These are phyloP conservation scores for Tillus elongatus DNA, from an alignment of 2,888 invertebrate genomes.

Conservation along the genomic window DNA sequence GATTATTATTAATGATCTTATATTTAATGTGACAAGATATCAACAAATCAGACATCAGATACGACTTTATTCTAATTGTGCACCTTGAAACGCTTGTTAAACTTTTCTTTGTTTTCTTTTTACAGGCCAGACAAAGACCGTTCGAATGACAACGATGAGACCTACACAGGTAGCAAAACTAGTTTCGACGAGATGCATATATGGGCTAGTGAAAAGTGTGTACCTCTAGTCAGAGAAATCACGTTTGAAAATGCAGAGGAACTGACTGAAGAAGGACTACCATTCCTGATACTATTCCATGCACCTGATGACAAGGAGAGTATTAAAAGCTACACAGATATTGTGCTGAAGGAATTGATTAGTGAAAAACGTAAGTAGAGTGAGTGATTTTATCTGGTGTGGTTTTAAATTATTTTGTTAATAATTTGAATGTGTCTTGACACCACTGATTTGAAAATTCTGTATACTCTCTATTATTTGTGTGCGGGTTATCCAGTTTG, in stretches of 20 bases:
- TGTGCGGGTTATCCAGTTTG: no score
- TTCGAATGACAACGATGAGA: slow-evolving; percentile 76
- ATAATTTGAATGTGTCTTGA: no score
- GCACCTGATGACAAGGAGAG: slow-evolving; percentile 70
- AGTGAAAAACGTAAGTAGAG: slow-evolving; percentile 80
- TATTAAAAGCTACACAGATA: slow-evolving; percentile 75
- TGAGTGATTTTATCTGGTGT: no score
- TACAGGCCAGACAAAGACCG: slow-evolving; percentile 70
- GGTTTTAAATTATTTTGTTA: no score
- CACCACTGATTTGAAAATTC: no score
- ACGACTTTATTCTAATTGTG: no score
- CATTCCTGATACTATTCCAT: slow-evolving; percentile 96
- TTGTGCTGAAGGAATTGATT: slow-evolving; percentile 67
- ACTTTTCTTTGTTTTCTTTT: no score
- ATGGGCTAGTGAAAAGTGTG: slow-evolving; percentile 90
- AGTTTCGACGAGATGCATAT: slow-evolving; percentile 77
- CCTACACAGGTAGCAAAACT: slow-evolving; percentile 62
- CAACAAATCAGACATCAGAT: no score
- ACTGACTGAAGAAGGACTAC: slow-evolving; percentile 94
- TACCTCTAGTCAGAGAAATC: slow-evolving; percentile 94
- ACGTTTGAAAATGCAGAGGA: slow-evolving; percentile 99
- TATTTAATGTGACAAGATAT: no score
- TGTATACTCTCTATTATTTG: no score
- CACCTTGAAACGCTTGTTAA: no score
- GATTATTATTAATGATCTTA: no score